These are phyloP conservation scores for Neotoxoptera formosana DNA, from an alignment of 1,140 invertebrate species.

Conservation along the genomic window DNA sequence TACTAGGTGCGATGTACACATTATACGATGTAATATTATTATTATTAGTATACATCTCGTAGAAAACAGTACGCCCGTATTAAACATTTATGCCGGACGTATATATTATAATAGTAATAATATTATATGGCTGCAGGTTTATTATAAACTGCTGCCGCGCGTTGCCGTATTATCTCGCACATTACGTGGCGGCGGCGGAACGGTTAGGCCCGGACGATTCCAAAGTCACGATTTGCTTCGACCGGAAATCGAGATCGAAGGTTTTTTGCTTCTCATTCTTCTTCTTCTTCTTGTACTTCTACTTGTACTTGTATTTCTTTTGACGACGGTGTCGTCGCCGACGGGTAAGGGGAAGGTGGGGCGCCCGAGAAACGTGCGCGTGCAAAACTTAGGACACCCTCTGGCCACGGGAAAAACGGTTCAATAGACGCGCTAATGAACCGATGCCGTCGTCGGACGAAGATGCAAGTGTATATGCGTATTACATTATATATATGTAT, in stretches of 20 bases:
- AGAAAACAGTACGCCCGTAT: neutral
- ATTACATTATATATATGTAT: neutral
- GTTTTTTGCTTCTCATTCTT: neutral
- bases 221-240: slow-evolving; percentile 19
- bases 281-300: neutral
- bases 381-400: neutral
- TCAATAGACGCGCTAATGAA: slow-evolving; percentile 48
- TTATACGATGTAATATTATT: neutral
- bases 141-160: neutral
- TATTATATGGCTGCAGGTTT: too few species aligned
- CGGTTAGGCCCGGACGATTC: neutral
- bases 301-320: neutral
- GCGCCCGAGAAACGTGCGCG: neutral
- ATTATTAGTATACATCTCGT: neutral
- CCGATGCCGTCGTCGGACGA: neutral
- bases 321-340: neutral
- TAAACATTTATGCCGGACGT: neutral
- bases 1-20: neutral
- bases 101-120: too few species aligned
- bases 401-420: neutral
- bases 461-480: neutral
- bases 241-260: slow-evolving; percentile 31
- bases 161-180: neutral
- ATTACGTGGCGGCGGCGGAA: neutral
- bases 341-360: neutral